Evolutionary conservation across 1,140 invertebrate species (phyloP).

Genomic region (Drosophila sproati): DNA sequence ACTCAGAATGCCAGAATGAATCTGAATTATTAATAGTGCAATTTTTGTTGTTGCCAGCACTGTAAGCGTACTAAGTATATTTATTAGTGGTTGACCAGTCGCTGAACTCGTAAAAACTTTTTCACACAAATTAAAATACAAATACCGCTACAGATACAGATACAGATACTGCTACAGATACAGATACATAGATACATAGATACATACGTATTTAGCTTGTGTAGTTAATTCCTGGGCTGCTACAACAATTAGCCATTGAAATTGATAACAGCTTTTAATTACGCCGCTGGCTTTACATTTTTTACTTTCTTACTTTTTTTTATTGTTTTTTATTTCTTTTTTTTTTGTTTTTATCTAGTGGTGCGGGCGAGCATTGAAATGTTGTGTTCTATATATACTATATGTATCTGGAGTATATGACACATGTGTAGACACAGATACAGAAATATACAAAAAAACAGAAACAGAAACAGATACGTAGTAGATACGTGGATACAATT

Average conservation of each 20-base stretch:
- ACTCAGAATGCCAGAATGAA: too few species aligned
- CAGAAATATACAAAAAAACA: conserved; percentile 14
- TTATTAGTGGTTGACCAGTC: conserved; percentile 18
- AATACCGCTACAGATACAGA: not conserved
- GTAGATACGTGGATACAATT: conserved; percentile 10
- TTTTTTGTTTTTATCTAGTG: conserved; percentile 14
- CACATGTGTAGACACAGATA: conserved; percentile 17
- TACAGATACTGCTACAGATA: conserved; percentile 34
- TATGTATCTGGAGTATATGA: conserved; percentile 6
- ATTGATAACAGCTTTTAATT: conserved; percentile 78
- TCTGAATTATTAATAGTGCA: too few species aligned
- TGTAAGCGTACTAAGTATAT: too few species aligned
- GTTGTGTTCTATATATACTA: conserved; percentile 48
- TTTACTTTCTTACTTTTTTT: conserved; percentile 2
- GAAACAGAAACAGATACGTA: not conserved
- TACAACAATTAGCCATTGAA: conserved; percentile 77
- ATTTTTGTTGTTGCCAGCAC: too few species aligned
- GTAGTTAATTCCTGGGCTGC: conserved; percentile 33
- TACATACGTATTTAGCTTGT: not conserved
- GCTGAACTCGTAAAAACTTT: conserved; percentile 18
- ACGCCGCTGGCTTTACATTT: conserved; percentile 50
- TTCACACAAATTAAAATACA: not conserved
- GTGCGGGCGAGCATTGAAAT: conserved; percentile 36
- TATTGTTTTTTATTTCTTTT: not conserved
- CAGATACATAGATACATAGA: conserved; percentile 39